Percentiles rank a stretch among this genome's conserved stretches.
Conservation (phyloP, 2,113 vertebrate species). For the Campylorhamphus procurvoides region DNA sequence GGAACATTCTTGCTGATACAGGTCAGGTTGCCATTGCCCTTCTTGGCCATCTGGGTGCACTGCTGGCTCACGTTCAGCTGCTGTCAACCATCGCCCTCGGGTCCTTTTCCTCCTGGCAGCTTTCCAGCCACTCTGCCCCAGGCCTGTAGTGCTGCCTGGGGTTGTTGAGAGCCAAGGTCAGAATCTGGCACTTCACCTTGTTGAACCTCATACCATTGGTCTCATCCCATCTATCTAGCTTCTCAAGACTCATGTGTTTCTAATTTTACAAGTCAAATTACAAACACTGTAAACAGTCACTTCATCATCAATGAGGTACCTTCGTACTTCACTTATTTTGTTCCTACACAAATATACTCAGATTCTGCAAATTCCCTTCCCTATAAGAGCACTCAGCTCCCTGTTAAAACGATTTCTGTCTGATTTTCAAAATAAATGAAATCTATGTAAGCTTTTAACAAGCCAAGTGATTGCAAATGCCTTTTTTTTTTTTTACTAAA, state of each 20-base stretch:
- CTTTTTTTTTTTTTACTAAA: background rate
- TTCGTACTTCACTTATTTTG: background rate
- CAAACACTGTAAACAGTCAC: background rate
- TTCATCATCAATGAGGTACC: background rate
- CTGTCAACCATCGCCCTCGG: background rate
- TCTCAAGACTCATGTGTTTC: background rate
- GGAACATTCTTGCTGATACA: fast-evolving
- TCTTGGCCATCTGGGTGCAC: background rate
- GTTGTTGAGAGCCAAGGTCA: background rate
- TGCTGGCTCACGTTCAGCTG: background rate
- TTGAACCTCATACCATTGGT: too few species aligned
- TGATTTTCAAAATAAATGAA: background rate
- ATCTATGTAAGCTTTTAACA: background rate
- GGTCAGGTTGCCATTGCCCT: background rate
- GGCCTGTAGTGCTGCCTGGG: background rate
- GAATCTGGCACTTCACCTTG: fast-evolving
- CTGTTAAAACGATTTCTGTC: background rate
- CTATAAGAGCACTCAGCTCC: background rate
- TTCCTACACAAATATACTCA: background rate
- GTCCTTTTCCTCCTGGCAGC: background rate
- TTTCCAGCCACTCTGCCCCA: background rate
- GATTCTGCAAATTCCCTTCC: background rate
- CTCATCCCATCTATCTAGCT: background rate
- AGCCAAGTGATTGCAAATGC: background rate
- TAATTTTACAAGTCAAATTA: background rate